Base-by-base conservation (phyloP, 2,113 vertebrate species). In the Anser brachyrhynchus region DNA sequence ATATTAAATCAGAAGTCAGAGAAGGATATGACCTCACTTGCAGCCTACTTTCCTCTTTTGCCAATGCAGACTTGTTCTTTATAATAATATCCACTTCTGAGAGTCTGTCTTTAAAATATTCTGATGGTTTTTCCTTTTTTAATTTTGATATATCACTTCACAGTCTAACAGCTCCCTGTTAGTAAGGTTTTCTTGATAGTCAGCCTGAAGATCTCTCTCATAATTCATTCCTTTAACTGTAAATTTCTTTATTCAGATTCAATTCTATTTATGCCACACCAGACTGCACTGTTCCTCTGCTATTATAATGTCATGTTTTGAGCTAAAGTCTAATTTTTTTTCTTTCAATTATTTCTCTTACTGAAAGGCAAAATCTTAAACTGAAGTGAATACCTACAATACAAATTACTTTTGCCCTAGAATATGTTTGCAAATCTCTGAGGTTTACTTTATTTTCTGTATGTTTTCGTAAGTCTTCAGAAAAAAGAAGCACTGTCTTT, bases 191-290 rank as follows among this genome's bases (percentile, higher is more conserved):
- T 85, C 73, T 74, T 91, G 61, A 95, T 88, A 95, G 82, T 95
- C 94, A 96, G 95, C 78, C 84, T 96, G 84, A 95, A 96, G 89
- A 82, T 89, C 20, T 93, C 59, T 84, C 95, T 91, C 87, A 95
- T 96, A 97, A 96, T 91, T 95, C 91, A 95, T 95, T 97, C 95
- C 71, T 59, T 97, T 95, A 96, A 95, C 95, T 87, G 89, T 87
- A 93, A 93, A 95, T 91, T 95, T 93, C 91, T 95, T 95, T 95
- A 95, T 95, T 96, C 95, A 95, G 89, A 93, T 95, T 95, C 77
- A 85, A 87, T 72, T 95, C 90, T 93, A 92, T 84, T 95, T 94
- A 90, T 96, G 93, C 88, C 93, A 79, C 74, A 84, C 26, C 74
- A 97, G 49, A 93, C 89, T 91, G 70, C 79, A 92, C 58, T 0